These are phyloP conservation scores for Adrianichthys oophorus DNA, from an alignment of 2,797 vertebrate genomes.

Conservation along the genomic window DNA sequence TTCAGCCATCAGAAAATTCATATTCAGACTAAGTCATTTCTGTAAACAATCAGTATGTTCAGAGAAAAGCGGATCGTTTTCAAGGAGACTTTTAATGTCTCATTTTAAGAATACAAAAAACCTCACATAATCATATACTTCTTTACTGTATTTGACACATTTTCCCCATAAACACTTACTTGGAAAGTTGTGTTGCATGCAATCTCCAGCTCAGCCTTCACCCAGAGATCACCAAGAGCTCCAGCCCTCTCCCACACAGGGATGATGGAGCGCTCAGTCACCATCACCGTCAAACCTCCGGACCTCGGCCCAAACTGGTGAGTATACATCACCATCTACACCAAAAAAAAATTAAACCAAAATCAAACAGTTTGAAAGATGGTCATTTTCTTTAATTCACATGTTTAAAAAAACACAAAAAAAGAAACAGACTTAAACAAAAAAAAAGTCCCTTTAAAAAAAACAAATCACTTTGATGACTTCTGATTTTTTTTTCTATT, in stretches of 20 bases:
- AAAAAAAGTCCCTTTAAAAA: no score
- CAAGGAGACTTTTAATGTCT: no score
- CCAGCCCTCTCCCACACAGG: constrained; percentile 80
- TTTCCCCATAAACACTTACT: constrained; percentile 58
- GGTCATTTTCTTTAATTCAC: no score
- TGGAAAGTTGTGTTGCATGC: constrained; percentile 64
- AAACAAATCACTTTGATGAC: no score
- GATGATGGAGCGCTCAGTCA: constrained; percentile 58
- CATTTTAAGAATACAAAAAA: background rate
- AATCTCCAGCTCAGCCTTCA: constrained; percentile 86
- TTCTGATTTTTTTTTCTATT: no score
- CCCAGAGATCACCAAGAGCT: constrained; percentile 85
- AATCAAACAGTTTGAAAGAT: no score
- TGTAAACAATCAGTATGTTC: no score
- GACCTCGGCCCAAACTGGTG: constrained; percentile 84
- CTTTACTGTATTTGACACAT: no score
- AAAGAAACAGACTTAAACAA: no score
- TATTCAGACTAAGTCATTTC: background rate
- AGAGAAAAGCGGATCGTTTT: no score
- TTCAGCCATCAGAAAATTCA: background rate
- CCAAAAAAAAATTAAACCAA: background rate
- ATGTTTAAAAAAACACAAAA: no score
- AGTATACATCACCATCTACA: constrained; percentile 87
- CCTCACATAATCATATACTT: no score
- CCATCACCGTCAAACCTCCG: constrained; percentile 75